These are phyloP conservation scores for Danio rerio DNA, from an alignment of 2,113 vertebrate species.

Conservation along the genomic window GRCz12tu NC_133185.1:3381001-3381500, in stretches of 20 bases:
- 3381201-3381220: background rate
- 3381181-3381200: background rate
- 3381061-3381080: too few relatives aligned
- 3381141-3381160: too few relatives aligned
- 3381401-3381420: background rate
- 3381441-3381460: conserved; percentile 79
- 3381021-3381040: too few relatives aligned
- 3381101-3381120: too few relatives aligned
- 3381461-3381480: conserved; percentile 63
- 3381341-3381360: conserved; percentile 88
- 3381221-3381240: conserved; percentile 78
- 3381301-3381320: conserved; percentile 83
- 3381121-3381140: too few relatives aligned
- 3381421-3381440: background rate
- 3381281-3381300: conserved; percentile 85
- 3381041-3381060: too few relatives aligned
- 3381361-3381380: conserved; percentile 83
- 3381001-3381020: too few relatives aligned
- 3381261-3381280: conserved; percentile 83
- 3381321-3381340: conserved; percentile 87
- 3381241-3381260: conserved; percentile 90
- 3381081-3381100: too few relatives aligned
- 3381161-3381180: too few relatives aligned
- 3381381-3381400: too few relatives aligned
- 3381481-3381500: conserved; percentile 63